Conservation (phyloP, 2,888 invertebrate genomes). For the Lasius fuliginosus region DNA sequence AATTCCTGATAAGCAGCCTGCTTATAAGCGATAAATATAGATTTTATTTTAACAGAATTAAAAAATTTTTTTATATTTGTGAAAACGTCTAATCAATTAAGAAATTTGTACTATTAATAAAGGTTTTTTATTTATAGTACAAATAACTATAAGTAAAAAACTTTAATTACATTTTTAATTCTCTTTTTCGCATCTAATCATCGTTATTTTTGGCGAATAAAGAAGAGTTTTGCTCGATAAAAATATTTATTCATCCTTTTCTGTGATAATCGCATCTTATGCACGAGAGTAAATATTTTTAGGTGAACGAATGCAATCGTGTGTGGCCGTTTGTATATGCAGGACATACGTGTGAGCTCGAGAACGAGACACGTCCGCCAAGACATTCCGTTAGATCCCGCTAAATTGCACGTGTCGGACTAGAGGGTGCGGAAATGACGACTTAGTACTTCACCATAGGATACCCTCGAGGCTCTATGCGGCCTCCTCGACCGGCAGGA, state of each 20-base stretch:
- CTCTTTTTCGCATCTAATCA: not conserved
- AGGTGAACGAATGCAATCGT: slow-evolving; percentile 34
- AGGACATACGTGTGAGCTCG: slow-evolving; percentile 44
- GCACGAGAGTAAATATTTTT: slow-evolving; percentile 28
- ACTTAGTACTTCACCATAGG: slow-evolving; percentile 64
- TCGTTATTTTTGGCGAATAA: not conserved
- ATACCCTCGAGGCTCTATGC: slow-evolving; percentile 62
- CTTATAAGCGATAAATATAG: not conserved
- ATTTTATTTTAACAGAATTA: not conserved
- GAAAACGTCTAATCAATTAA: not conserved
- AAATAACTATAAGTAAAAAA: not conserved
- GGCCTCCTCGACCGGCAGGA: slow-evolving; percentile 66
- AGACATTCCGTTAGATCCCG: slow-evolving; percentile 69
- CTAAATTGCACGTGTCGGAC: slow-evolving; percentile 70
- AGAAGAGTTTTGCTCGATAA: not conserved
- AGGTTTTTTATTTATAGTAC: no score
- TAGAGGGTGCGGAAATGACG: slow-evolving; percentile 70
- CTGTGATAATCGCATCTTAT: slow-evolving; percentile 15
- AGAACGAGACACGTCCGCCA: slow-evolving; percentile 56
- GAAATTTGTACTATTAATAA: no score
- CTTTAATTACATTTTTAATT: not conserved
- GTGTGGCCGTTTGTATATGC: slow-evolving; percentile 9
- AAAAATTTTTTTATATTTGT: not conserved
- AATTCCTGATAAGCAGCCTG: not conserved
- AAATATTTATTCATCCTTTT: not conserved